These are phyloP conservation scores for Leuctra nigra DNA, from an alignment of 2,888 invertebrate species.

Conservation along the genomic window DNA sequence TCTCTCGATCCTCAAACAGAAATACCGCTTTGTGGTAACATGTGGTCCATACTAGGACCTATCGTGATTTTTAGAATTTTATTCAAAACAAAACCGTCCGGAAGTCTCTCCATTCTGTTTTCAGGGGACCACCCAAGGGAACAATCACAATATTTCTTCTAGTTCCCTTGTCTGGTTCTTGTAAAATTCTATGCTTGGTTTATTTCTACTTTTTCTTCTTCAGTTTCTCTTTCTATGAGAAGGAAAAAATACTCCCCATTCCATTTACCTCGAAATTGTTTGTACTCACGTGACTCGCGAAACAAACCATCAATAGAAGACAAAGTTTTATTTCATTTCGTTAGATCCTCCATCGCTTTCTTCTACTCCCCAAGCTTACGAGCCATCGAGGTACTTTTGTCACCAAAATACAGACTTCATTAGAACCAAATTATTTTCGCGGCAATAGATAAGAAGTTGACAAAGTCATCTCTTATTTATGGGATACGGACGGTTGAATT, in stretches of 20 bases:
- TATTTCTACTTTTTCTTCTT: constrained; percentile 7
- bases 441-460: no score
- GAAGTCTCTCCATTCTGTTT: neutral
- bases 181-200: constrained; percentile 12
- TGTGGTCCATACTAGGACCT: neutral
- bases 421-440: no score
- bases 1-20: no score
- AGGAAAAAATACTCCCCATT: constrained; percentile 14
- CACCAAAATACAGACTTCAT: no score
- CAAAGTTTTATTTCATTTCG: constrained; percentile 7
- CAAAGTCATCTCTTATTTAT: no score
- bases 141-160: constrained; percentile 10
- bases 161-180: constrained; percentile 6
- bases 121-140: neutral
- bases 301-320: constrained; percentile 4
- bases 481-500: no score
- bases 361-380: neutral
- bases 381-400: no score
- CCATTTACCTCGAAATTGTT: constrained; percentile 18
- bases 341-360: neutral
- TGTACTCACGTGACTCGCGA: constrained; percentile 9
- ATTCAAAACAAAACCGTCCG: neutral
- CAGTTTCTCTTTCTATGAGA: neutral
- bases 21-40: no score
- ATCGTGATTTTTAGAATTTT: neutral